Conservation (phyloP, 2,797 vertebrate species). For the Muscicapa striata region DNA sequence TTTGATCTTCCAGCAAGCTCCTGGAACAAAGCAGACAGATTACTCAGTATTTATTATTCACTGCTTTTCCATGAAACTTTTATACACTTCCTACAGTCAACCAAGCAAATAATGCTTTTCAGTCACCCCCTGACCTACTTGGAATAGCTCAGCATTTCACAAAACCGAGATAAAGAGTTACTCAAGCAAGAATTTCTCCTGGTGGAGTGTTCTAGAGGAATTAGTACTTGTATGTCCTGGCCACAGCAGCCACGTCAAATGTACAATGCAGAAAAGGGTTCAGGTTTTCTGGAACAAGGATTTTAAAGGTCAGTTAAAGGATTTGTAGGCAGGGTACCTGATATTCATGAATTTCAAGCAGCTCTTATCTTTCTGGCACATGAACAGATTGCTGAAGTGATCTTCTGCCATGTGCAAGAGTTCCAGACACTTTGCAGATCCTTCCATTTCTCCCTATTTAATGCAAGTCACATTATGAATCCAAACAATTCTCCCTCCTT, state of each 20-base stretch:
- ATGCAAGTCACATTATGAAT: conserved; percentile 1
- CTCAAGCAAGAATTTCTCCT: not conserved
- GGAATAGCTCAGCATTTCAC: not conserved
- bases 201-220: not conserved
- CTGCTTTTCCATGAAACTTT: not conserved
- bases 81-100: not conserved
- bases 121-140: not conserved
- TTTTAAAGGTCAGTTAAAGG: not conserved
- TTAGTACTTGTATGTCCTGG: not conserved
- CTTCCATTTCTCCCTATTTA: conserved; percentile 88
- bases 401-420: conserved; percentile 85
- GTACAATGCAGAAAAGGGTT: not conserved
- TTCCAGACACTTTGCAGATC: conserved; percentile 82
- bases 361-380: conserved; percentile 80
- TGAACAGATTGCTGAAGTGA: conserved; percentile 87
- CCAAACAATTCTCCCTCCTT: not conserved
- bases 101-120: not conserved
- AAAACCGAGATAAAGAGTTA: not conserved
- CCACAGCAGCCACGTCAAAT: too few relatives aligned
- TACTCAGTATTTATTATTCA: not conserved
- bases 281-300: not conserved
- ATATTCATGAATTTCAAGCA: not conserved
- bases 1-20: not conserved
- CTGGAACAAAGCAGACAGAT: not conserved
- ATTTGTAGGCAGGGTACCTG: not conserved